phyloP scores from a whole-genome alignment of 2,797 vertebrate species.

The Coregonus suidteri region DNA sequence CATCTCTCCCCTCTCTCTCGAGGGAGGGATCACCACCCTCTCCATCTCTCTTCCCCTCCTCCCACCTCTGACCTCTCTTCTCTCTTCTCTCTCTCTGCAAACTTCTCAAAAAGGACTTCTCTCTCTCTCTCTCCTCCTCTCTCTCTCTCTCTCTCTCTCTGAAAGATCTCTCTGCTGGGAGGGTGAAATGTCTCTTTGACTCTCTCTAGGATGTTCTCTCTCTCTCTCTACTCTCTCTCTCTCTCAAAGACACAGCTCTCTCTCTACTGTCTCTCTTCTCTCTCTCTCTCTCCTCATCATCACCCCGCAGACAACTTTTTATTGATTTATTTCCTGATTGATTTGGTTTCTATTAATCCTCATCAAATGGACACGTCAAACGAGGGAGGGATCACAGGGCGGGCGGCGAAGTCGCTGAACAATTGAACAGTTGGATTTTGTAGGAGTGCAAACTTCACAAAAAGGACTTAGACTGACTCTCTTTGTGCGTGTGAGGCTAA shows the following conservation, averaged over 20 bases:
- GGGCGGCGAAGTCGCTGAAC: slow-evolving; percentile 17
- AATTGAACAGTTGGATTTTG: slow-evolving; percentile 36
- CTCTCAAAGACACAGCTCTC: too few relatives aligned
- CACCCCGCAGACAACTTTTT: neutral
- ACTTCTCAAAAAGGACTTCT: too few relatives aligned
- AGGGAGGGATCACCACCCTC: too few relatives aligned
- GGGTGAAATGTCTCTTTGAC: too few relatives aligned
- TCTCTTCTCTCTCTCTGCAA: too few relatives aligned
- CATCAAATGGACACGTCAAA: neutral
- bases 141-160: neutral
- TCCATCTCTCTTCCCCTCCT: too few relatives aligned
- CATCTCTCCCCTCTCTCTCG: too few relatives aligned
- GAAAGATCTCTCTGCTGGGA: too few relatives aligned
- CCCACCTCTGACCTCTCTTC: too few relatives aligned
- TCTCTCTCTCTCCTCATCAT: neutral
- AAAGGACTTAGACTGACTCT: neutral
- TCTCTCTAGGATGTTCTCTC: too few relatives aligned
- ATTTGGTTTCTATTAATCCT: neutral
- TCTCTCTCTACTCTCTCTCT: neutral
- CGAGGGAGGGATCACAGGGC: neutral
- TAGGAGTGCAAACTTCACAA: slow-evolving; percentile 23
- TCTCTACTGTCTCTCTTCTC: too few relatives aligned
- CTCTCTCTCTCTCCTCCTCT: too few relatives aligned
- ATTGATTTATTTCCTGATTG: neutral
- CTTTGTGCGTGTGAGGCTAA: slow-evolving; percentile 19